phyloP scores from a whole-genome alignment of 2,888 invertebrate genomes.

The Bombylius discolor region DNA sequence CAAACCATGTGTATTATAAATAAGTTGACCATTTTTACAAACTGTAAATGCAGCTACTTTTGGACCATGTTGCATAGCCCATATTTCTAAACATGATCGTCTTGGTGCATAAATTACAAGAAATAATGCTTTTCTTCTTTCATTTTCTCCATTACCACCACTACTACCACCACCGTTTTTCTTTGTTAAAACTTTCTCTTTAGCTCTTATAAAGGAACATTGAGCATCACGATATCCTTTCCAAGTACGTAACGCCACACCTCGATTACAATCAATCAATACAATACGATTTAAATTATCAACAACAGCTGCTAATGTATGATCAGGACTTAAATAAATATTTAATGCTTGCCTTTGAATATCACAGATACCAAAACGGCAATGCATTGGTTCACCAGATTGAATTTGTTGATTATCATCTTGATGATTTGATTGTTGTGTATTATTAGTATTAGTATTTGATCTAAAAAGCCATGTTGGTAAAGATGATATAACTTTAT shows the following conservation, averaged over 20 bases:
- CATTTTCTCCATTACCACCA: slow-evolving; percentile 16
- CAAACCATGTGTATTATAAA: slow-evolving; percentile 70
- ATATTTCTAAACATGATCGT: slow-evolving; percentile 84
- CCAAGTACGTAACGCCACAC: slow-evolving; percentile 73
- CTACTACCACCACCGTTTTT: too few relatives aligned
- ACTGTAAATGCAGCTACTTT: slow-evolving; percentile 86
- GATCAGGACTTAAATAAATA: slow-evolving; percentile 60
- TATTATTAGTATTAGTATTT: slow-evolving; percentile 29
- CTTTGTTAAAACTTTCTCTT: slow-evolving; percentile 41
- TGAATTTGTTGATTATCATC: slow-evolving; percentile 23
- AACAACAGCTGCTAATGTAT: slow-evolving; percentile 63
- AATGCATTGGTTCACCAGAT: slow-evolving; percentile 53
- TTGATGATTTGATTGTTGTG: slow-evolving; percentile 23
- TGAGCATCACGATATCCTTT: slow-evolving; percentile 95
- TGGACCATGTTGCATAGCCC: slow-evolving; percentile 79
- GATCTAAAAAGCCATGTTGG: slow-evolving; percentile 42
- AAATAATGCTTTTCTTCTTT: slow-evolving; percentile 52
- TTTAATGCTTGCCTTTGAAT: slow-evolving; percentile 57
- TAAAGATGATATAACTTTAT: slow-evolving; percentile 66
- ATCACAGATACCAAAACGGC: slow-evolving; percentile 73
- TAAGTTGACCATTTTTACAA: slow-evolving; percentile 64
- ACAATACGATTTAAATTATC: slow-evolving; percentile 82
- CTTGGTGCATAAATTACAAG: slow-evolving; percentile 87
- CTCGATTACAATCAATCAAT: slow-evolving; percentile 67
- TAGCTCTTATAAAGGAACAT: slow-evolving; percentile 81